A percentile compares a stretch with the other conserved stretches of the same genome.
Conservation (phyloP, 2,888 invertebrate species). For the Sphecodes monilicornis region DNA sequence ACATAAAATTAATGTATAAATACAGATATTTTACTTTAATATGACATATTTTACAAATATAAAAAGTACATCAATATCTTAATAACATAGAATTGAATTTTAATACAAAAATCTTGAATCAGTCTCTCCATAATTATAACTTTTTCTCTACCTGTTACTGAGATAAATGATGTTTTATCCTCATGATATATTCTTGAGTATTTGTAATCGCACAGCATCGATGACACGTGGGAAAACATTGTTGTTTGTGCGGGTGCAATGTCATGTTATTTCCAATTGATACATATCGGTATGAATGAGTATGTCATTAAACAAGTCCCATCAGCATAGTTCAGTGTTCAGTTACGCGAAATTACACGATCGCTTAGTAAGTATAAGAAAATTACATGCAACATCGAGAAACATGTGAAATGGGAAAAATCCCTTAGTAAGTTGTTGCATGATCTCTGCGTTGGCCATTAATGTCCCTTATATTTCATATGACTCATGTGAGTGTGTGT, state of each 20-base stretch:
- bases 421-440: slow-evolving; percentile 49
- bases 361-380: slow-evolving; percentile 17
- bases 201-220: too few relatives aligned
- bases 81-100: too few relatives aligned
- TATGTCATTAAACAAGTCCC: not conserved
- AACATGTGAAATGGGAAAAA: slow-evolving; percentile 25
- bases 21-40: too few relatives aligned
- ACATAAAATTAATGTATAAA: too few relatives aligned
- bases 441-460: slow-evolving; percentile 52
- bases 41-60: too few relatives aligned
- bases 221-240: too few relatives aligned
- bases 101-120: too few relatives aligned
- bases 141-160: too few relatives aligned
- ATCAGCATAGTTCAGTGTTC: not conserved
- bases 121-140: too few relatives aligned
- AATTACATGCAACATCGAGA: slow-evolving; percentile 4
- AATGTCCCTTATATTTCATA: slow-evolving; percentile 62
- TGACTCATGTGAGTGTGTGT: slow-evolving; percentile 41
- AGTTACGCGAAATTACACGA: slow-evolving; percentile 22
- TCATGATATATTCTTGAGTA: too few relatives aligned
- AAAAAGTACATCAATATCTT: too few relatives aligned
- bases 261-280: not conserved
- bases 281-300: not conserved
- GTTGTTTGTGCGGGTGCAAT: not conserved
- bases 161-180: too few relatives aligned